Evolutionary conservation across 2,797 vertebrate genomes (phyloP), one percentile per base, ranked within the genome.

Genomic region (Chaenodraco wilsoni): DNA sequence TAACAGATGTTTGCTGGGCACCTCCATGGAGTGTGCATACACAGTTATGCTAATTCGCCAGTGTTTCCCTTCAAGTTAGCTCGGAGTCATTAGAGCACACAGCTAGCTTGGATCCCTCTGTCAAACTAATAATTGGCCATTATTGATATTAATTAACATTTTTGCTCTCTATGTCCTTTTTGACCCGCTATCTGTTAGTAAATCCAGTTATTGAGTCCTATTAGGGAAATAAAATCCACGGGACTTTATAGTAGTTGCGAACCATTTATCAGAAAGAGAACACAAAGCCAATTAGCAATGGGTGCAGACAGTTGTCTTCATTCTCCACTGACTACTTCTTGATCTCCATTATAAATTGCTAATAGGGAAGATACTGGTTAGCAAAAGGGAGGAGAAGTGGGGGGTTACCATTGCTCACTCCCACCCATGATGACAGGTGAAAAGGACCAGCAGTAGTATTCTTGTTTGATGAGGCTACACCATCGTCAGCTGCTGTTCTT

Each of bases 61-160:
- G 92, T 90, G 88, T 95, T 97, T 96, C 96, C 95, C 95, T 96
- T 96, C 96, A 96, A 96, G 95, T 97, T 96, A 96, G 95, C 95
- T 96, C 93, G 86, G 95, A 97, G 96, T 96, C 96, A 96, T 98
- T 98, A 98, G 96, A 97, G 96, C 96, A 96, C 95, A 87, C 95
- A 95, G 95, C 95, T 97, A 97, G 96, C 96, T 91, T 90, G 94
- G 96, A 97, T 98, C 96, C 96, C 96, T 98, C 97, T 98, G 97
- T 99, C 97, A 99, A 97, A 97, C 97, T 97, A 98, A 99, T 99
- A 99, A 99, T 99, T 97, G 97, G 96, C 97, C 96, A 99, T 99
- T 98, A 99, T 99, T 99, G 98, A 98, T 99, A 99, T 99, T 99
- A 99, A 99, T 99, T 99, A 99, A 97, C 97, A 97, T 97, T 98